Base-by-base conservation (phyloP, 2,888 invertebrate genomes). In the Aquatica leii region DNA sequence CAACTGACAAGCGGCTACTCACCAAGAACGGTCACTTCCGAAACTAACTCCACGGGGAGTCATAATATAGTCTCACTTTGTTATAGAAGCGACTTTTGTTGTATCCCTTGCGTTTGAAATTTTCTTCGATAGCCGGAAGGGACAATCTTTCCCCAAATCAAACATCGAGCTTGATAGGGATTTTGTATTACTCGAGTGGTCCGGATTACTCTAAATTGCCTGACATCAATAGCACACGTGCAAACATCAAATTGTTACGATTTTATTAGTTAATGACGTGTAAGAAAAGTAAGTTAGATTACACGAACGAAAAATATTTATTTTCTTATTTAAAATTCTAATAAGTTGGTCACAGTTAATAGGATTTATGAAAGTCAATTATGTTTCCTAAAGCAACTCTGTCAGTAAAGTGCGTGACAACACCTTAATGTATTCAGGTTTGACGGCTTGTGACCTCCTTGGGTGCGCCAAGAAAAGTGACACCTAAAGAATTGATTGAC, bases 391-490 rank as follows among this genome's bases (percentile, higher is more conserved):
- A 61, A 59, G 65, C 65, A 41, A 61, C 54, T 49, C 50, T 61
- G 65, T 61, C 57, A 57, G 61, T 60, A 57, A 58, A 49, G 65
- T 65, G 65, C 65, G 65, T 65, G 65, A 65, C 65, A 65, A 61
- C 58, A 53, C 50, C 37, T 54, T 65, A 65, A 65, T 65, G 55
- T 58, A 65, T 65, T 57, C 65, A 65, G 65, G 65, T 65, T 60
- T 62, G 65, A 65, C 61, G 65, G 65, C 65, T 65, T 43, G 62
- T 59, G 65, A 65, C 62, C 74, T 72, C 72, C 72, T 73, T 68
- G 72, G 73, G 74, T 76, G 76, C 72, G 75, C 71, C 74, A 69
- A 71, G 72, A 72, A 73, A 70, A 60, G 72, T 69, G 70, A 71
- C 70, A 65, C 65, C 65, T 34, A 58, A 67, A 6, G 67, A 64